Evolutionary conservation across 2,113 vertebrate species (phyloP).

Genomic region (Nansenia antarctica): DNA sequence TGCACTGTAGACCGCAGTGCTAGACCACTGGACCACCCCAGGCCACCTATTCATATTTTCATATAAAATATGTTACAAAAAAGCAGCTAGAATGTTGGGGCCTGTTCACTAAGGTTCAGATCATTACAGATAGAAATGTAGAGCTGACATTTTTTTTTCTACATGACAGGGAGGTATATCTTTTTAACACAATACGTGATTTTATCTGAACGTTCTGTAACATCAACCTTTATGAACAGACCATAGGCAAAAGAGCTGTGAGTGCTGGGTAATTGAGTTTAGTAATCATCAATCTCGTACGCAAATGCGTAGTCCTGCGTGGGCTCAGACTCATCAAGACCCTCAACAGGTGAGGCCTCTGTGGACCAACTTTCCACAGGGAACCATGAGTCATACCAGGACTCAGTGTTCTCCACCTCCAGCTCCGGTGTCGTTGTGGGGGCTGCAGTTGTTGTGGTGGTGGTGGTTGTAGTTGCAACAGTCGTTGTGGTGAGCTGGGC

Average conservation of each 20-base stretch:
- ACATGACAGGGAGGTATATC: too few species aligned
- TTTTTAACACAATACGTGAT: not conserved
- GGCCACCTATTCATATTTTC: not conserved
- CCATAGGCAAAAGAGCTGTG: too few species aligned
- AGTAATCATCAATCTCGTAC: constrained; percentile 66
- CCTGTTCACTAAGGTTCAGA: too few species aligned
- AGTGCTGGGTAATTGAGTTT: not conserved
- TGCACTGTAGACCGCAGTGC: too few species aligned
- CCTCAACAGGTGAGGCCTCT: constrained; percentile 55
- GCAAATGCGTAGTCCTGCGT: constrained; percentile 73
- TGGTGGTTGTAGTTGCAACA: constrained; percentile 13
- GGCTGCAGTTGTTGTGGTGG: constrained; percentile 29
- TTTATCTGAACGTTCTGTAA: not conserved
- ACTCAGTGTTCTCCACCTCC: constrained; percentile 54
- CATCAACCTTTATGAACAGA: not conserved
- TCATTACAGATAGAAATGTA: too few species aligned
- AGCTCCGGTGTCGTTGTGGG: constrained; percentile 29
- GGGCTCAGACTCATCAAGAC: constrained; percentile 53
- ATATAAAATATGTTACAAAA: not conserved
- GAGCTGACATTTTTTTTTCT: not conserved
- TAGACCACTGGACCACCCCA: not conserved
- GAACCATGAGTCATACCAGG: constrained; percentile 75
- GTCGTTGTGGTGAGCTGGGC: constrained; percentile 31
- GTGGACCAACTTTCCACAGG: constrained; percentile 50
- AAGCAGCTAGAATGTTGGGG: not conserved